These are phyloP conservation scores for Sciurus niger DNA, from an alignment of 2,113 vertebrate genomes.

Conservation along the genomic window DNA sequence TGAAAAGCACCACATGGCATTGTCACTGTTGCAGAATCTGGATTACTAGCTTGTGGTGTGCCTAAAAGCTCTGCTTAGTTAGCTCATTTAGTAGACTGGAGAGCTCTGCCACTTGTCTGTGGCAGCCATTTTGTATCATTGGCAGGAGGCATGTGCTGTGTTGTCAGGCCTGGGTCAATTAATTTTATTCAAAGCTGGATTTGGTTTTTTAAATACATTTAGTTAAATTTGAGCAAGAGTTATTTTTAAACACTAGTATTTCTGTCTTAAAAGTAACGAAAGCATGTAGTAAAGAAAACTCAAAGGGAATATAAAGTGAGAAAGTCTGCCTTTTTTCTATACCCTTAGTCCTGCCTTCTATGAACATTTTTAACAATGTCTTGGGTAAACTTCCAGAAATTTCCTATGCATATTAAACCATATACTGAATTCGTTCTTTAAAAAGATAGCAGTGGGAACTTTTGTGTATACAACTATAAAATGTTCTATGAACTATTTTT, in stretches of 20 bases:
- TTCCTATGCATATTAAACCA: constrained; percentile 8
- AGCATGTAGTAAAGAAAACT: constrained; percentile 31
- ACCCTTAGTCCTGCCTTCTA: not conserved
- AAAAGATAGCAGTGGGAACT: not conserved
- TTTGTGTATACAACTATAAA: not conserved
- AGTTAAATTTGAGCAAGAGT: constrained; percentile 41
- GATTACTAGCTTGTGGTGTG: not conserved
- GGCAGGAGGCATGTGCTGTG: not conserved
- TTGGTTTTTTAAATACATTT: constrained; percentile 50
- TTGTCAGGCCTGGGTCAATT: not conserved
- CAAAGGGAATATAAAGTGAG: not conserved
- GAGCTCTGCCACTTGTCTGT: not conserved
- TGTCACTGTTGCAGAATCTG: not conserved
- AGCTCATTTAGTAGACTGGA: not conserved
- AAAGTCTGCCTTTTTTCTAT: not conserved
- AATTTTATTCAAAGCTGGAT: constrained; percentile 50
- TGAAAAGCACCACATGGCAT: not conserved
- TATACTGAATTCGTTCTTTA: not conserved
- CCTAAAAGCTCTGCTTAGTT: not conserved
- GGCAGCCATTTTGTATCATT: not conserved
- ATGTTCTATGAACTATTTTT: not conserved
- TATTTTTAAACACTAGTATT: constrained; percentile 37
- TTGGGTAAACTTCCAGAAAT: constrained; percentile 24
- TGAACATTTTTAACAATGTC: not conserved
- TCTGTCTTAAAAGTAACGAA: constrained; percentile 40